Evolutionary conservation across 2,797 vertebrate species (phyloP), one percentile per base, ranked within the genome.

Genomic region (Dromococcyx pavoninus): DNA sequence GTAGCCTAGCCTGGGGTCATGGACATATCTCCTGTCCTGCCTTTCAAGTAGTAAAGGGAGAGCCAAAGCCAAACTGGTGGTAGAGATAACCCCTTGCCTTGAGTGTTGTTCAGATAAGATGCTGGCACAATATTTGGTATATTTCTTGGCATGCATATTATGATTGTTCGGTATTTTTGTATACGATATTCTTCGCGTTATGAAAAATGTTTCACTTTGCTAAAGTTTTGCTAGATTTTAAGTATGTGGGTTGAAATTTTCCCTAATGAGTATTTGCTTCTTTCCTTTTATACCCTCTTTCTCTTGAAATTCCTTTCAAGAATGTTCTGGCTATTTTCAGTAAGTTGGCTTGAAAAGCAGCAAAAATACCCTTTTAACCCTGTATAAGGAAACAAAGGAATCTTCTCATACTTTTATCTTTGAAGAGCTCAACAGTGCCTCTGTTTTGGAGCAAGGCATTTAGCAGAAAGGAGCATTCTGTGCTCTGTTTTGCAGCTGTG

Each of bases 331-430:
- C 82, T 94, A 67, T 89, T 94, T 96, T 95, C 90, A 86, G 65
- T 69, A 86, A 91, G 65, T 44, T 75, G 58, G 28, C 71, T 78
- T 92, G 71, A 95, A 92, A 94, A 91, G 76, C 76, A 81, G 86
- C 69, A 94, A 80, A 91, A 88, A 88, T 91, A 88, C 25, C 58
- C 88, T 93, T 91, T 93, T 83, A 95, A 95, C 76, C 81, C 16
- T 73, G 30, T 30, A 35, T 30, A 87, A 43, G 86, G 92, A 88
- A 93, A 92, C 82, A 96, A 95, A 95, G 70, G 65, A 95, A 60
- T 89, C 88, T 90, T 83, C 85, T 76, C 75, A 43, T 88, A 62
- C 79, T 85, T 88, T 89, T 94, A 69, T 70, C 84, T 95, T 92
- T 95, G 88, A 91, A 91, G 83, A 91, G 7, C 73, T 72, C 41